Evolutionary conservation across 1,140 invertebrate genomes (phyloP), one percentile per base, ranked within the genome.

Genomic region (Ceratina calcarata): DNA sequence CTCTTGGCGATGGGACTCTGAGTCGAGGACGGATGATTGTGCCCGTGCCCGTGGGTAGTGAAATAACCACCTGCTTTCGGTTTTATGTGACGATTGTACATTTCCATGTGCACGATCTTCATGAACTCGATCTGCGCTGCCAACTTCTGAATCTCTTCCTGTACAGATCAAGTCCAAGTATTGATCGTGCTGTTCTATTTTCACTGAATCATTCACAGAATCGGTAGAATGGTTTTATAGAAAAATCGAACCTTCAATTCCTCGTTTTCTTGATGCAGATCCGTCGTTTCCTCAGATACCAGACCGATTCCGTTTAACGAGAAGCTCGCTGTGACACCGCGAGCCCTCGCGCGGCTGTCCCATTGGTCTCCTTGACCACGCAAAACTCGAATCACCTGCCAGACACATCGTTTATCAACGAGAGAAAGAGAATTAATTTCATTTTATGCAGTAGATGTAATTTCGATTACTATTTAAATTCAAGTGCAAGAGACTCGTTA

Each of bases 101-200:
- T 95, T 90, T 97, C 96, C 97, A 98, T 98, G 83, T 97, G 96
- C 12, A 97, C 97, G 87, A 97, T 97, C 92, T 97, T 98, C 96
- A 98, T 97, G 89, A 97, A 97, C 90, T 98, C 97, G 82, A 98
- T 97, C 92, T 98, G 97, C 15, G 97, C 96, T 0, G 97, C 97
- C 79, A 98, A 90, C 89, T 98, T 98, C 86, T 98, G 97, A 20
- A 98, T 95, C 93, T 98, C 97, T 89, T 98, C 97, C 96, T 97
- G 37, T 45, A 45, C 37, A 45, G 37, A 89, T 0, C 20, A 0
- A 2, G 37, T 15, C 3, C 6, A 4, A 1, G 4, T 8, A 22
- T 4, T 6, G n/a, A 7, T 22, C 7, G 15, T 60, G 60, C 4
- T 4, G 27, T 32, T 32, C 27, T 32, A 10, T 45, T n/a, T n/a